Base-by-base conservation (phyloP, 2,888 invertebrate genomes). In the Orthosia incerta region DNA sequence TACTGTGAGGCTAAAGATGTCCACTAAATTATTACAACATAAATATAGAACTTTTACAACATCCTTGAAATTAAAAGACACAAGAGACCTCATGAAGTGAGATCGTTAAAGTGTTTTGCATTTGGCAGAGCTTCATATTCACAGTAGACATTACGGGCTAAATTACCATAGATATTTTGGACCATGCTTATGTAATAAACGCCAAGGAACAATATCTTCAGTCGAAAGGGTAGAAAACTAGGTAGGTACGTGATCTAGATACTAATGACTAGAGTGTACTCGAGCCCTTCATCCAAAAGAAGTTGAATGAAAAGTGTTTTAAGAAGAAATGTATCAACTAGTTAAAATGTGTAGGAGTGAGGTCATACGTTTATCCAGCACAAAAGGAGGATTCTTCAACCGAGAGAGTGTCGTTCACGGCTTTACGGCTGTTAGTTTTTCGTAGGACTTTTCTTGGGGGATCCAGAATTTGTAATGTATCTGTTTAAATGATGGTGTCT, bases 51-150 rank as follows among this genome's bases (percentile, higher is more conserved):
- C 3, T 61, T 59, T 53, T 23, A 39, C 5, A 51, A 59, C 16
- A 56, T 56, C 18, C 48, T 20, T 46, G n/a, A 68, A 68, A 13
- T 55, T 46, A 31, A 26, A 23, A 61, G n/a, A 62, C 13, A 62
- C 20, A 23, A 23, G 3, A 56, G 15, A 46, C 4, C 7, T 31
- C 12, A 56, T 46, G 12, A 61, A 71, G 45, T 50, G 48, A 15
- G 23, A 18, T 26, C 15, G 20, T 50, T 53, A 70, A 46, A n/a
- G 13, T 45, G 20, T 39, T 39, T 45, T 15, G 39, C 7, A 50
- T 16, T 77, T 70, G 51, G 48, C 77, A 50, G 18, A 23, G 48
- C 18, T 23, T 46, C n/a, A 74, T 74, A 53, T 77, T 71, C 45
- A 77, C 31, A 26, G n/a, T 45, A 57, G n/a, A 53, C 15, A 48